Base-by-base conservation (phyloP, 2,797 vertebrate genomes). In the Danio aesculapii region DNA sequence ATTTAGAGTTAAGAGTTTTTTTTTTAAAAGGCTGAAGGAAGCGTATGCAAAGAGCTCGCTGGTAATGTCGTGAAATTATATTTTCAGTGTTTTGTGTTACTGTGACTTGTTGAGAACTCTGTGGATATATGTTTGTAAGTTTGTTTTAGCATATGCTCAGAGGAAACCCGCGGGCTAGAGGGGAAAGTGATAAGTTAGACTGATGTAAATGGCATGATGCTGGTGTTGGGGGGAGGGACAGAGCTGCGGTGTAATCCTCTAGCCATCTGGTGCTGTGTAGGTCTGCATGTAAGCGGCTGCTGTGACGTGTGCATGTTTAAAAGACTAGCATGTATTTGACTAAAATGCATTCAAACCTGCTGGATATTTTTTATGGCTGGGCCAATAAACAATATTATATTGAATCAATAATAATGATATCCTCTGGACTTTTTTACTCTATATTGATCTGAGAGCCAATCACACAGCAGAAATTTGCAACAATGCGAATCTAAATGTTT, bases 211-310 rank as follows among this genome's bases (percentile, higher is more conserved):
- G 68, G 44, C 73, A 19, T 3, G 17, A 13, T 72, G 66, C 47
- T 50, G 59, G 59, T 49, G 68, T 80, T 82, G 83, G 62, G 86
- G 77, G 79, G 85, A 75, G 79, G 84, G 85, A 81, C 84, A 85
- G 75, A 64, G 80, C 85, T 78, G 86, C 85, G 70, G 84, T 88
- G 59, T 93, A 94, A 94, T 94, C 93, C 92, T 73, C 64, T 43
- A 84, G 88, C 93, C 93, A 94, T 94, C 93, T 95, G 94, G 88
- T 89, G 91, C 87, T 80, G 80, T 19, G 52, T 53, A 57, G 39
- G 77, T 74, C 66, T 72, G 72, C 44, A 62, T 81, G 57, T 69
- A 16, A 67, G 41, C 11, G 13, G 21, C 59, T 14, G 13, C 8
- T 5, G 11, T 43, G 19, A 69, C 41, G 72, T 74, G 71, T 57